Evolutionary conservation across 2,113 vertebrate species (phyloP), one percentile per base, ranked within the genome.

Genomic region (Hippocampus barbouri): DNA sequence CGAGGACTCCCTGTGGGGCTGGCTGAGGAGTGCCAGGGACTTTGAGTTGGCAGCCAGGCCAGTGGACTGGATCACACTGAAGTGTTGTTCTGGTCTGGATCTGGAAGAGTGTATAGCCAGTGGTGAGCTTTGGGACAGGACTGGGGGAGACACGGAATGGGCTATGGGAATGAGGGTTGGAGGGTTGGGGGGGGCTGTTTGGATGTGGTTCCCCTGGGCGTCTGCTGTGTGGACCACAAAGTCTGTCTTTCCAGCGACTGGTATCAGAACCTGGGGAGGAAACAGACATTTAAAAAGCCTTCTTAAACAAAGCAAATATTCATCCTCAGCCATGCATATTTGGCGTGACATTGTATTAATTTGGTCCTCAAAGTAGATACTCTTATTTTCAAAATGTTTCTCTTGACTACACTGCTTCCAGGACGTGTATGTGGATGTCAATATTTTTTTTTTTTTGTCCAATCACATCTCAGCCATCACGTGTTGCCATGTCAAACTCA

Each of bases 61-160:
- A 7, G 95, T 98, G 90, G 96, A 96, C 93, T 99, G 97, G 89
- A 99, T 99, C 80, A 99, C 97, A 84, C 97, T 99, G 85, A 95
- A 95, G 85, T 97, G 96, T 88, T 96, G 96, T 90, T 96, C 95
- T 82, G 94, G 90, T 92, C 94, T 89, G 92, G 95, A 93, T 91
- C 93, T 93, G 93, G 94, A 94, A 91, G 94, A 91, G 88, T 95
- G 95, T 88, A 95, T 93, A 90, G 94, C 89, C 90, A 94, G 93
- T 0, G 94, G 93, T 81, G 95, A 93, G 86, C 93, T 92, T 90
- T 96, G 95, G 92, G 95, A 94, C 90, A 94, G 90, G 89, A 92
- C 90, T 77, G 95, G 94, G 85, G 91, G 94, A 27, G 88, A 89
- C 90, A 89, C 93, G 86, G 92, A 95, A 94, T 91, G 91, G 88